These are phyloP conservation scores for Rhipidura dahli DNA, from an alignment of 2,113 vertebrate species.

Conservation along the genomic window DNA sequence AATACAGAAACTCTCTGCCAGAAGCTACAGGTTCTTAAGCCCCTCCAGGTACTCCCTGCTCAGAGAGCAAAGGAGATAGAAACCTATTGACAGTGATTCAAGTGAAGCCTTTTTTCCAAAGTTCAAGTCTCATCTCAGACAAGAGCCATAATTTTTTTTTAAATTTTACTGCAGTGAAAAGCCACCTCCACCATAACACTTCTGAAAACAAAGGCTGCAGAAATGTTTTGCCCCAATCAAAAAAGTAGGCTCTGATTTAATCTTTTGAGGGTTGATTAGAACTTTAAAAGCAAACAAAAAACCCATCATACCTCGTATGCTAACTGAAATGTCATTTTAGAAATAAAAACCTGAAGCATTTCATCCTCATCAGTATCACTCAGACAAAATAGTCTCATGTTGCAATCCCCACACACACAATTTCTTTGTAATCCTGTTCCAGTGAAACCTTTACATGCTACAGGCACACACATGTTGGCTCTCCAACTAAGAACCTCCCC, in stretches of 20 bases:
- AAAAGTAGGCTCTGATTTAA: neutral
- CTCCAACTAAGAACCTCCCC: neutral
- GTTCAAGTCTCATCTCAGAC: neutral
- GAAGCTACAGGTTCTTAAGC: neutral
- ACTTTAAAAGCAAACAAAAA: neutral
- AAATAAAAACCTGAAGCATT: neutral
- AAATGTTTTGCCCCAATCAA: neutral
- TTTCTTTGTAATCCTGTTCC: neutral
- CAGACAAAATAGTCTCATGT: neutral
- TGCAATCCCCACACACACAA: neutral
- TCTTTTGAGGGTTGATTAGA: neutral
- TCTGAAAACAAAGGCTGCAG: neutral
- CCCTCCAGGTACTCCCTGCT: neutral
- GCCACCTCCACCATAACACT: neutral
- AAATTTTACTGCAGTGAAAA: neutral
- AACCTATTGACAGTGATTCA: neutral
- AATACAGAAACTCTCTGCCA: neutral
- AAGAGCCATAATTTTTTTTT: neutral
- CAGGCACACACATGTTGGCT: neutral
- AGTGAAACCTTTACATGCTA: neutral
- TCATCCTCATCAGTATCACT: neutral
- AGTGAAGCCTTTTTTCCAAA: neutral
- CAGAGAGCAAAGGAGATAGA: neutral
- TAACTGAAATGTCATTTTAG: neutral
- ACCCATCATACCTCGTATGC: neutral